phyloP scores from a whole-genome alignment of 1,140 invertebrate species.

The Panulirus ornatus region DNA sequence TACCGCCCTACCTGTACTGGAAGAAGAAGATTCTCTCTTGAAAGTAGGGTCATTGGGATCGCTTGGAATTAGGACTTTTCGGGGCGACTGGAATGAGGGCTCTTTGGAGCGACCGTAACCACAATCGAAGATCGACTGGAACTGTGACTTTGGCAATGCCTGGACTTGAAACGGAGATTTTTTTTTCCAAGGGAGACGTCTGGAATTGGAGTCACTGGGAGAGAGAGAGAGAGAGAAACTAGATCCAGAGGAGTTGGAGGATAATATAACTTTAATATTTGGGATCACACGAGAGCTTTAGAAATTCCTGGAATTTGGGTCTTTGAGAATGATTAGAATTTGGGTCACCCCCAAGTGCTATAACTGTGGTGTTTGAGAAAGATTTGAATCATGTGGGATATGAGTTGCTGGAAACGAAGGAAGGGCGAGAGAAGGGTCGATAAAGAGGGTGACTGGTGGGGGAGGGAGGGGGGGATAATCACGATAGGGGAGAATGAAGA shows the following conservation, averaged over 20 bases:
- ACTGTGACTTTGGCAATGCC: too few species aligned
- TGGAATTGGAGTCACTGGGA: not conserved
- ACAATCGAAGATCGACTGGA: too few species aligned
- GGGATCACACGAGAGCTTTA: not conserved
- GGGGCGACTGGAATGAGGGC: too few species aligned
- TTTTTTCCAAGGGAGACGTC: too few species aligned
- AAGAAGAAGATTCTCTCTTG: too few species aligned
- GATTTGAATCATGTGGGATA: not conserved
- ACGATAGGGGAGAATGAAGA: not conserved
- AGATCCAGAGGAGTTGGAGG: too few species aligned
- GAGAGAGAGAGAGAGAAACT: conserved; percentile 36
- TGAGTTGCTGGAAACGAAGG: not conserved
- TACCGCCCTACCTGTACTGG: too few species aligned
- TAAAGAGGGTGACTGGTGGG: too few species aligned
- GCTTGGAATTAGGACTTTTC: not conserved
- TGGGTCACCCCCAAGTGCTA: not conserved
- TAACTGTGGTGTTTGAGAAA: not conserved
- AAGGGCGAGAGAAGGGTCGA: not conserved
- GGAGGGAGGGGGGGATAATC: not conserved
- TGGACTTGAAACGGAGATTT: too few species aligned
- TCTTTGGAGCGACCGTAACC: too few species aligned
- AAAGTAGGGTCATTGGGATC: too few species aligned
- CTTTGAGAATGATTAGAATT: not conserved
- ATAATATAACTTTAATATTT: not conserved
- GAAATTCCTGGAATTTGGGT: not conserved